Conservation (phyloP, 2,888 invertebrate species). For the Drosophila merina region DNA sequence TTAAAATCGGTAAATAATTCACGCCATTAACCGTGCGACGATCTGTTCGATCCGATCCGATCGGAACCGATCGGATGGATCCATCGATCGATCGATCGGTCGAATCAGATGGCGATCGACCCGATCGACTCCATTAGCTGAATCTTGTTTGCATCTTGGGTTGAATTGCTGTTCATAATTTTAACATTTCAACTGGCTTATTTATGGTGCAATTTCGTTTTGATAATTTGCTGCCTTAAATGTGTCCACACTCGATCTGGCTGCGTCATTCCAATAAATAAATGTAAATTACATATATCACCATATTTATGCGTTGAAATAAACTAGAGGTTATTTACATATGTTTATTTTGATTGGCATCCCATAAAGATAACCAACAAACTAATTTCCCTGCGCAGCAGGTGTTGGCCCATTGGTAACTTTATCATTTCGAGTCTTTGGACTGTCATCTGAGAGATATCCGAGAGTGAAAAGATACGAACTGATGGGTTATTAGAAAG, state of each 20-base stretch:
- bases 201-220: conserved; percentile 63
- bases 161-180: conserved; percentile 50
- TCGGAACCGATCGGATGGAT: neutral
- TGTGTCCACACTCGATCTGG: conserved; percentile 50
- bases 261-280: conserved; percentile 56
- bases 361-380: conserved; percentile 40
- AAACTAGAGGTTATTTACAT: conserved; percentile 48
- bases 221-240: conserved; percentile 61
- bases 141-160: conserved; percentile 53
- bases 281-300: conserved; percentile 50
- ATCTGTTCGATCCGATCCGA: conserved; percentile 43
- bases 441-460: conserved; percentile 4
- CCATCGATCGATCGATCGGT: neutral
- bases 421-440: conserved; percentile 13
- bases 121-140: conserved; percentile 43
- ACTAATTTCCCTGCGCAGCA: conserved; percentile 43
- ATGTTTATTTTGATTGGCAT: conserved; percentile 35
- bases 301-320: conserved; percentile 45
- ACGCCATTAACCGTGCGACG: conserved; percentile 74
- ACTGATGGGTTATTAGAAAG: conserved; percentile 15
- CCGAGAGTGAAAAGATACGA: neutral
- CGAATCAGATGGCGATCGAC: neutral
- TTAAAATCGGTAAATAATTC: conserved; percentile 74
- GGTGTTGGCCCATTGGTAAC: conserved; percentile 3
- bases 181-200: conserved; percentile 48